A percentile compares a stretch with the other conserved stretches of the same genome.
phyloP scores from a whole-genome alignment of 1,140 invertebrate species.

The fruit fly (Drosophila melanogaster) region Release_6_plus_ISO1_MT NT_033779.5:1400501-1401000 shows the following conservation, averaged over 20 bases:
- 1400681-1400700: background rate
- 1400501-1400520: conserved; percentile 18
- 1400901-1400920: conserved; percentile 50
- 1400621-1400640: background rate
- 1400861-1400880: conserved; percentile 23
- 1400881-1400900: conserved; percentile 35
- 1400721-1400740: background rate
- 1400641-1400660: background rate
- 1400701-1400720: background rate
- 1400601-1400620: background rate
- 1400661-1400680: too few relatives aligned
- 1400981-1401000: conserved; percentile 48
- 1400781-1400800: conserved; percentile 22
- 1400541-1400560: conserved; percentile 42
- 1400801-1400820: conserved; percentile 26
- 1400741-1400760: background rate
- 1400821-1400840: conserved; percentile 8
- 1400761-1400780: conserved; percentile 12
- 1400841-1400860: conserved; percentile 39
- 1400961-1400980: conserved; percentile 25
- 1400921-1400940: conserved; percentile 43
- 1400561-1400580: conserved; percentile 33
- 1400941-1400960: conserved; percentile 13
- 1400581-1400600: background rate
- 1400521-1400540: conserved; percentile 53